phyloP scores from a whole-genome alignment of 1,140 invertebrate species.

The Macrobrachium rosenbergii region DNA sequence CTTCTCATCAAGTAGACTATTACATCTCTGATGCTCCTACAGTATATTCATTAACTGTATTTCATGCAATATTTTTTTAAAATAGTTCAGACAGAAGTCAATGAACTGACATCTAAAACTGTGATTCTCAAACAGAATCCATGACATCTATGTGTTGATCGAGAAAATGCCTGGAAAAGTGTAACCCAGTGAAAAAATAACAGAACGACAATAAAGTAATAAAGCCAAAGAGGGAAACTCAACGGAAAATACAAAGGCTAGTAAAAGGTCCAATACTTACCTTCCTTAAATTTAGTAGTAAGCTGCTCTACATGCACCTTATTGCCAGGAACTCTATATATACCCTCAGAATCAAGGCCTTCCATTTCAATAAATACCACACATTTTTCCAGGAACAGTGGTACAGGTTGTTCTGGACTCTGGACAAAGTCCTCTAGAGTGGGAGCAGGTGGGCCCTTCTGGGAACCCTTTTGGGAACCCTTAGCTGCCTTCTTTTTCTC shows the following conservation, averaged over 20 bases:
- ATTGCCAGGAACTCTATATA: constrained; percentile 95
- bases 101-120: too few relatives aligned
- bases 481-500: constrained; percentile 80
- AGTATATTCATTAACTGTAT: too few relatives aligned
- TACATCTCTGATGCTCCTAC: too few relatives aligned
- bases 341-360: constrained; percentile 93
- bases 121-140: too few relatives aligned
- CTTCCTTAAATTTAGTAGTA: constrained; percentile 91
- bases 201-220: background rate
- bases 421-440: constrained; percentile 79
- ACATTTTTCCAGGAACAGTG: constrained; percentile 90
- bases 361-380: constrained; percentile 93
- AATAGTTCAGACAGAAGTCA: too few relatives aligned
- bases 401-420: constrained; percentile 73
- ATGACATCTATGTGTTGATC: too few relatives aligned
- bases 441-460: constrained; percentile 68
- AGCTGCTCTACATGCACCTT: constrained; percentile 94
- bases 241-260: background rate
- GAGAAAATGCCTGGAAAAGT: too few relatives aligned
- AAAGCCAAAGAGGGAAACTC: background rate
- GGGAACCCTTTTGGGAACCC: constrained; percentile 73
- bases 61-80: too few relatives aligned
- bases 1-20: too few relatives aligned
- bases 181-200: background rate
- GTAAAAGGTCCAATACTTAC: constrained; percentile 71